These are phyloP conservation scores for Cephonodes hylas DNA, from an alignment of 2,888 invertebrate species.

Conservation along the genomic window DNA sequence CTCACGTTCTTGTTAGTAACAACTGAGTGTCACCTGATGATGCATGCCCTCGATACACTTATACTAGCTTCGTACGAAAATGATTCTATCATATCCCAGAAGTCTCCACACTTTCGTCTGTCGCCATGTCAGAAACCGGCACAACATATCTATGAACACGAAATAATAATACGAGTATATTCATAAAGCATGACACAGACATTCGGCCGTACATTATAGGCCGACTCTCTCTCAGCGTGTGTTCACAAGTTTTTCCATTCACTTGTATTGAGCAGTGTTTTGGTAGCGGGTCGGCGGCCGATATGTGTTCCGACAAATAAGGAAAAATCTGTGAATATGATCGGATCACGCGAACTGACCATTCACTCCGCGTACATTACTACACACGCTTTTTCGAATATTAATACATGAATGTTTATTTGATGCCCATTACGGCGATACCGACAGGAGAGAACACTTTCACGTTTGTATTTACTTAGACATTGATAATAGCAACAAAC, in stretches of 20 bases:
- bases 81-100: too few relatives aligned
- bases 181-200: not conserved
- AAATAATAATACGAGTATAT: not conserved
- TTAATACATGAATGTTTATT: not conserved
- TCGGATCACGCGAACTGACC: slow-evolving; percentile 4
- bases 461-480: too few relatives aligned
- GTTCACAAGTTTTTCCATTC: not conserved
- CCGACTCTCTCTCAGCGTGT: not conserved
- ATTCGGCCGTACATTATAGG: not conserved
- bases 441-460: too few relatives aligned
- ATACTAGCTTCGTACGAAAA: too few relatives aligned
- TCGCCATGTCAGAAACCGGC: too few relatives aligned
- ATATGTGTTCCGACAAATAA: not conserved
- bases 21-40: too few relatives aligned
- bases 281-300: not conserved
- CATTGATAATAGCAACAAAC: too few relatives aligned
- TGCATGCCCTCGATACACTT: too few relatives aligned
- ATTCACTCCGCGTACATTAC: not conserved
- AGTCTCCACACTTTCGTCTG: too few relatives aligned
- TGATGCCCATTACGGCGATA: not conserved
- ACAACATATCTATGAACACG: too few relatives aligned
- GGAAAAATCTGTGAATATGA: not conserved
- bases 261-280: not conserved
- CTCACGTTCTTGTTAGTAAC: too few relatives aligned
- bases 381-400: not conserved